These are phyloP conservation scores for Jaculus jaculus DNA, from an alignment of 2,113 vertebrate species.

Conservation along the genomic window DNA sequence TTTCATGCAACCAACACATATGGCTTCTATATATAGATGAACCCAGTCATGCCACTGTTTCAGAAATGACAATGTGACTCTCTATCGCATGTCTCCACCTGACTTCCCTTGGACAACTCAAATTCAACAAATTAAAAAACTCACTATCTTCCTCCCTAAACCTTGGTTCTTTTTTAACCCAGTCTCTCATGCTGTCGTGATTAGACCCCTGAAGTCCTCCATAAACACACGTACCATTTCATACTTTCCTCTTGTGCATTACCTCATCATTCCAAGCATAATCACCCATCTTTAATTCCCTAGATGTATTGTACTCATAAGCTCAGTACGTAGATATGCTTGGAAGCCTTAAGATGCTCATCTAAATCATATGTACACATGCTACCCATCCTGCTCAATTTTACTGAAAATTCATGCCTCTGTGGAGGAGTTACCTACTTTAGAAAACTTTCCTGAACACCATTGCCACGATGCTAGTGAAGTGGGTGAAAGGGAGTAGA, in stretches of 20 bases:
- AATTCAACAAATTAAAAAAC: not conserved
- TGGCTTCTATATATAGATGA: not conserved
- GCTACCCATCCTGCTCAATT: not conserved
- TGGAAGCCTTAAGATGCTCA: not conserved
- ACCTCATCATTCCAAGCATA: not conserved
- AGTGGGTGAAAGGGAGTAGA: not conserved
- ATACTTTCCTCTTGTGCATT: not conserved
- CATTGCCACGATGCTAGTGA: not conserved
- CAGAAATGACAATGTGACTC: slow-evolving; percentile 29
- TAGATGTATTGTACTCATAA: not conserved
- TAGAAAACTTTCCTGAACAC: not conserved
- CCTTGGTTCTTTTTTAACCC: not conserved
- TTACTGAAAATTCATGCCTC: not conserved
- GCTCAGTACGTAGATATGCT: not conserved
- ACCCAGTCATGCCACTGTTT: not conserved
- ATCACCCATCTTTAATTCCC: not conserved
- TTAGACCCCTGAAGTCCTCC: not conserved
- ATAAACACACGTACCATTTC: not conserved
- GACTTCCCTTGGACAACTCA: not conserved
- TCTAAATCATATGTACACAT: not conserved
- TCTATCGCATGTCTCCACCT: not conserved
- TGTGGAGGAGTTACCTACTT: not conserved
- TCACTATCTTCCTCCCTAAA: not conserved
- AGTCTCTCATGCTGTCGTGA: not conserved
- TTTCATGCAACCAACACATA: not conserved